Base-by-base conservation (phyloP, 1,140 invertebrate species). In the Drosophila elegans region DNA sequence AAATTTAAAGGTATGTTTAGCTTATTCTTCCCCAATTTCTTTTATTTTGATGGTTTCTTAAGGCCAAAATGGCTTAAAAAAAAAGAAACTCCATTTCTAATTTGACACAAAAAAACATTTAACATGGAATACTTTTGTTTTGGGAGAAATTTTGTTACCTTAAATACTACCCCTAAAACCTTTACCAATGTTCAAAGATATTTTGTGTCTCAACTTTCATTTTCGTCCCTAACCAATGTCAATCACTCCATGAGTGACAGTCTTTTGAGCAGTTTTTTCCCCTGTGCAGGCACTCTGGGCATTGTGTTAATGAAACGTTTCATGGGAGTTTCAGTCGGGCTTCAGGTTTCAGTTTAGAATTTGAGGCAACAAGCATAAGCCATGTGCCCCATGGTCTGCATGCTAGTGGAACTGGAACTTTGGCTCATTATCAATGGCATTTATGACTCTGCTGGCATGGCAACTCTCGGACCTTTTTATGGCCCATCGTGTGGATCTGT, bases 231-330 rank as follows among this genome's bases (percentile, higher is more conserved):
- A 36, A 0, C 4, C 7, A 16, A n/a, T 38, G 13, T 44, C 4
- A 44, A 16, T 9, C 2, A 3, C 13, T 7, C 9, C 3, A 32
- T 9, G 42, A 44, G 42, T 16, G 42, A 21, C 6, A 10, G 16
- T 2, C 42, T 44, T 25, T 32, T 29, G n/a, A 0, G 5, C 13
- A 27, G 10, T 21, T 66, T 68, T 68, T 68, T 12, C 3, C 11
- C 4, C 61, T 44, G 29, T 54, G 67, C 29, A 36, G 42, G 11
- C 67, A 49, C 29, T 71, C 36, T 57, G 42, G 64, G 64, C 51
- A 71, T 73, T 73, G 69, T 73, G 69, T 73, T 73, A 73, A 73
- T 73, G 69, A 73, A 73, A 73, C 72, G 48, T 73, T 73, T 60
- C 44, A 27, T 12, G 51, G 51, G 29, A 73, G 48, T 73, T 73